A percentile compares a stretch with the other conserved stretches of the same genome.
These are phyloP conservation scores for Corythaixoides concolor DNA, from an alignment of 2,113 vertebrate species.

Conservation along the genomic window DNA sequence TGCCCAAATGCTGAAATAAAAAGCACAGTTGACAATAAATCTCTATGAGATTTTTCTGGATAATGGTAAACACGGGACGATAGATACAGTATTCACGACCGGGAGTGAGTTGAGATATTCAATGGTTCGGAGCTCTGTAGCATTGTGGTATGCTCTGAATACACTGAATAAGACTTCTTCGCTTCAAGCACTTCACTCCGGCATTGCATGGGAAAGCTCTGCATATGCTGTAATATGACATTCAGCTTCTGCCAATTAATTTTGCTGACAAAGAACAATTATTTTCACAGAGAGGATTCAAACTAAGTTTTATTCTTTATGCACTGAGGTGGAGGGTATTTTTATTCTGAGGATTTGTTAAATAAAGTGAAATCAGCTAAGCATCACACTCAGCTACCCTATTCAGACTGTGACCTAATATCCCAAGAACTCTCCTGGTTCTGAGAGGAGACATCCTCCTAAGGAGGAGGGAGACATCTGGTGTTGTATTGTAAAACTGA, in stretches of 20 bases:
- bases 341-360: not conserved
- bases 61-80: not conserved
- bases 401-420: not conserved
- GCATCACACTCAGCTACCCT: not conserved
- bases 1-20: not conserved
- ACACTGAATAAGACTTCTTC: constrained; percentile 30
- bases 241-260: constrained; percentile 52
- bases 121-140: not conserved
- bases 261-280: constrained; percentile 39
- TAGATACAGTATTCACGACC: not conserved
- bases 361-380: not conserved
- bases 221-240: not conserved
- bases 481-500: too few species aligned
- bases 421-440: not conserved
- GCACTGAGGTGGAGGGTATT: not conserved
- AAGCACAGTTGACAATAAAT: not conserved
- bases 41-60: not conserved
- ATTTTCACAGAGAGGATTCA: not conserved
- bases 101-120: not conserved
- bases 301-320: constrained; percentile 24
- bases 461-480: too few species aligned
- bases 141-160: constrained; percentile 27
- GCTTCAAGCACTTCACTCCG: not conserved
- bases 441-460: too few species aligned
- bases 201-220: constrained; percentile 43